A percentile compares a stretch with the other conserved stretches of the same genome.
Evolutionary conservation across 2,797 vertebrate species (phyloP).

Genomic region (Yasuhikotakia modesta): DNA sequence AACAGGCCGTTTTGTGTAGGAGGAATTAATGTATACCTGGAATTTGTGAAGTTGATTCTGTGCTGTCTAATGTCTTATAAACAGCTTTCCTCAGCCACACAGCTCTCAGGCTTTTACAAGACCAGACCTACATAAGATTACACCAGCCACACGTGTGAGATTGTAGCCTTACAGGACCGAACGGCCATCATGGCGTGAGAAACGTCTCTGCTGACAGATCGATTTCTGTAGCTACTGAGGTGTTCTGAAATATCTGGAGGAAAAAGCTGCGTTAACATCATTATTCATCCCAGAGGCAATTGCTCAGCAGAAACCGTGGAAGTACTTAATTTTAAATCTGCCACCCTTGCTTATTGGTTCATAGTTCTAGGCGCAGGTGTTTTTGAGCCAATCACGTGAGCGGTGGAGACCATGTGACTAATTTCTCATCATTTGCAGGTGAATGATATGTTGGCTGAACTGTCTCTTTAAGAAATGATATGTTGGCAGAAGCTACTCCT

Average conservation of each 20-base stretch:
- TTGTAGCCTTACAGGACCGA: background rate
- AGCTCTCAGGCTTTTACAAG: background rate
- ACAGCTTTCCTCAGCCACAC: background rate
- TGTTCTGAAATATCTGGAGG: background rate
- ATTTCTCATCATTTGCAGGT: too few relatives aligned
- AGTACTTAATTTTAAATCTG: background rate
- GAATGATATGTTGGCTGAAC: too few relatives aligned
- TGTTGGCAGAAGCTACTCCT: background rate
- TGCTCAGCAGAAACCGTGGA: background rate
- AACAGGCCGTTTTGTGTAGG: conserved; percentile 13
- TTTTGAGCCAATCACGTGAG: too few relatives aligned
- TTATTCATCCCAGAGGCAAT: background rate
- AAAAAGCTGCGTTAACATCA: background rate
- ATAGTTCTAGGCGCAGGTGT: background rate
- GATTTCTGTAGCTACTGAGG: background rate
- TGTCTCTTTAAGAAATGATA: background rate
- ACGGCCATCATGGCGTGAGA: background rate
- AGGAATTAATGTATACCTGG: conserved; percentile 20
- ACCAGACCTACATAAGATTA: background rate
- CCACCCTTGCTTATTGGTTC: background rate
- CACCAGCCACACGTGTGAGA: background rate
- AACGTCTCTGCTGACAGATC: background rate
- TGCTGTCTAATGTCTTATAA: conserved; percentile 1
- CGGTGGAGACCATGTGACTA: too few relatives aligned
- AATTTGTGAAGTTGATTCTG: background rate